phyloP scores from a whole-genome alignment of 1,140 invertebrate species.

The Pachypeltis micranthus region DNA sequence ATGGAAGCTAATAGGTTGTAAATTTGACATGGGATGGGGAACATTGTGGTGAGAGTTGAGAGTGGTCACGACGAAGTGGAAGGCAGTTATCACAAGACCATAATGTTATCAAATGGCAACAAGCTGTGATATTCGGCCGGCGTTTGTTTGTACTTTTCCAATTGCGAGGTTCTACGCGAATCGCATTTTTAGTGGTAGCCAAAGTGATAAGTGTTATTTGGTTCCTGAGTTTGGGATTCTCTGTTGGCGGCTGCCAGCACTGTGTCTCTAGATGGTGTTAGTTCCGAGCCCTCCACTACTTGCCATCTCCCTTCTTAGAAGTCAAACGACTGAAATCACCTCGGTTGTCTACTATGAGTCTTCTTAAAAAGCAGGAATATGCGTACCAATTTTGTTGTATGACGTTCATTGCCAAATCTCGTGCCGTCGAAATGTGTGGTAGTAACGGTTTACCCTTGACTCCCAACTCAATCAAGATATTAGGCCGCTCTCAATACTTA shows the following conservation, averaged over 20 bases:
- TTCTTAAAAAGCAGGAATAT: background rate
- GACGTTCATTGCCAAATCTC: conserved; percentile 81
- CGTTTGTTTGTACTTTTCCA: background rate
- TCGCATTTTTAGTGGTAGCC: background rate
- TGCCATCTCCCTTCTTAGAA: background rate
- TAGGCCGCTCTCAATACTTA: conserved; percentile 74
- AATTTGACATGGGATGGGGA: too few species aligned
- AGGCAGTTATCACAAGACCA: too few species aligned
- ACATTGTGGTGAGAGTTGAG: too few species aligned
- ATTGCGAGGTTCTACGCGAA: background rate
- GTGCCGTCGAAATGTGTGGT: conserved; percentile 84
- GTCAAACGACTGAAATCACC: background rate
- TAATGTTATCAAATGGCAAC: too few species aligned
- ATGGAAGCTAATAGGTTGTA: too few species aligned
- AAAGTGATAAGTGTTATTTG: background rate
- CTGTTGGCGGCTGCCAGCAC: too few species aligned
- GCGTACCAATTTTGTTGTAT: conserved; percentile 53
- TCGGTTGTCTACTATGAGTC: background rate
- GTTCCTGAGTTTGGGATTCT: too few species aligned
- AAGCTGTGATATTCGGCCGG: background rate
- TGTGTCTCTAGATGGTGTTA: background rate
- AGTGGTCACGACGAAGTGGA: too few species aligned
- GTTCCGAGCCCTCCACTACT: background rate
- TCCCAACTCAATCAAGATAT: conserved; percentile 88
- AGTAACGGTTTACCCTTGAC: conserved; percentile 90